Evolutionary conservation across 2,113 vertebrate genomes (phyloP), one percentile per base, ranked within the genome.

Genomic region (Rhodinocichla rosea): DNA sequence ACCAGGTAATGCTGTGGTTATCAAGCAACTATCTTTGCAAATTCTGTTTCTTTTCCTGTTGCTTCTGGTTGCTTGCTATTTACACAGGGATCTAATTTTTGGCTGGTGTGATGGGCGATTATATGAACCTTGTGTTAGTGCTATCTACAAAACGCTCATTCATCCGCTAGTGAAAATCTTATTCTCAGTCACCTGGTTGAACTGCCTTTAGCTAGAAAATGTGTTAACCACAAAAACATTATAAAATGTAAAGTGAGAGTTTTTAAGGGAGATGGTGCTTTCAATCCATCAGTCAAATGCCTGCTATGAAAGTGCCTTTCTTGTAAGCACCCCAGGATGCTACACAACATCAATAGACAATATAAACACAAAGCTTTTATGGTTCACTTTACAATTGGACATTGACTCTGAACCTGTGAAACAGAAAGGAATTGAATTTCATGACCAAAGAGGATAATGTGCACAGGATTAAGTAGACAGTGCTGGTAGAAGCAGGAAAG

Each of bases 401-500:
- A 86, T 90, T 92, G 96, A 95, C 79, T 95, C 90, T 91, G 85
- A 93, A 93, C 60, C 76, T 87, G 90, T 94, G 94, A 93, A 96
- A 96, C n/a, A 92, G 73, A 96, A 96, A 94, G 86, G 80, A 93
- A 96, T 90, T 93, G 76, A 89, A 92, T 95, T 96, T 94, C 94
- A 87, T 52, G 76, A 90, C 76, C 52, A 71, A 84, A 83, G 73
- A 95, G 64, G n/a, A 84, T 83, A 94, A 95, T 37, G 64, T 80
- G 71, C 82, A 76, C 76, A 88, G 70, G 77, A 95, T 93, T 97
- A 85, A 76, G 87, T 9, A 92, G 63, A 79, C 82, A 82, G 44
- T 33, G 21, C 77, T 42, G 77, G 68, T 40, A 65, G 10, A n/a
- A 92, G 65, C 23, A 77, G 68, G 79, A 96, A 95, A 95, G 94